Base-by-base conservation (phyloP, 2,797 vertebrate genomes). In the Pristis pectinata region DNA sequence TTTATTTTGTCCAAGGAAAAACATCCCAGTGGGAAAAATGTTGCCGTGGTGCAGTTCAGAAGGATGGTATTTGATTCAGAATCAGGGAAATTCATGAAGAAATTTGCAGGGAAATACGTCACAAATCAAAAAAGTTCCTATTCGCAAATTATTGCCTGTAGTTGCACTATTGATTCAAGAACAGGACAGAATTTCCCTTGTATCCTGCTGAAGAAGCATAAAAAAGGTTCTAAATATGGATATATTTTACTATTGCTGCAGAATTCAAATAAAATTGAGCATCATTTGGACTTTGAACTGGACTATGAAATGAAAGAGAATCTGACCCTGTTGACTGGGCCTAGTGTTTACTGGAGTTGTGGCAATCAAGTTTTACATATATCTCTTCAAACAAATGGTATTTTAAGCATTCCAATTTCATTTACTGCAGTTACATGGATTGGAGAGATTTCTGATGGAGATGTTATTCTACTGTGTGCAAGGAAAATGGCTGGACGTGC, bases 331-430 rank as follows among this genome's bases (percentile, higher is more conserved):
- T 96, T 98, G 82, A 94, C 95, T 91, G 99, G 99, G 9, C 99
- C 99, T 59, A 97, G 97, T 0, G 94, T 99, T 95, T 53, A 98
- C 93, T 99, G 99, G 99, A 97, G 95, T 30, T 96, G 98, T 44
- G 95, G 95, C 0, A 96, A 96, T 74, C 95, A 95, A 4, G 96
- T 98, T 70, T 98, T 97, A 95, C 98, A 96, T 95, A 95, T 97
- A 24, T 98, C 98, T 61, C 94, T 96, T 1, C 94, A 96, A 94
- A 95, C 96, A 53, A 87, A 95, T 8, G 96, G 95, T 0, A 96
- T 98, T 94, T 96, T 95, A 94, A 97, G 96, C 95, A 95, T 97
- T 7, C 97, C 98, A 49, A 5, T 97, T 95, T 95, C 96, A 34
- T 95, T 98, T 94, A 97, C 97, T 59, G 97, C 97, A 94, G 85